Percentiles rank a stretch among this genome's conserved stretches.
These are phyloP conservation scores for Oriolus oriolus DNA, from an alignment of 2,113 vertebrate species.

Conservation along the genomic window DNA sequence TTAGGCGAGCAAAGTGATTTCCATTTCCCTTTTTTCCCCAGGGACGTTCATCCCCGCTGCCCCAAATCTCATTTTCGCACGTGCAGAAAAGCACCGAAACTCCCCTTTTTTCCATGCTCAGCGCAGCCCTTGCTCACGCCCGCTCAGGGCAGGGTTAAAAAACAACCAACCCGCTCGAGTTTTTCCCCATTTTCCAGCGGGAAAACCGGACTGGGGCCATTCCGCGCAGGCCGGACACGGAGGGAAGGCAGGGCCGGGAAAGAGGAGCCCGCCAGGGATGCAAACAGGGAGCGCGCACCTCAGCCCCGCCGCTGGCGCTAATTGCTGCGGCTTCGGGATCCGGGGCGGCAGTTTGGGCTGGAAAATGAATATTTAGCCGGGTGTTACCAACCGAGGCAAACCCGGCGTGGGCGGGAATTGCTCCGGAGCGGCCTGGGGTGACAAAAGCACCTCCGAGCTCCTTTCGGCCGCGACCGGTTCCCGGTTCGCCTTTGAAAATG, in stretches of 20 bases:
- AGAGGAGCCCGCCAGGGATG: constrained; percentile 12
- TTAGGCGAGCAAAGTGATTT: not conserved
- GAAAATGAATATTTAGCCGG: not conserved
- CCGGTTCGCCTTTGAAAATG: not conserved
- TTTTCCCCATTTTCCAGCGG: not conserved
- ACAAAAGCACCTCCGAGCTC: not conserved
- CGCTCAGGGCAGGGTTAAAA: not conserved
- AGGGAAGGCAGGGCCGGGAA: not conserved
- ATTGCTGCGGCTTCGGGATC: not conserved
- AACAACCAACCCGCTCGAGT: too few species aligned
- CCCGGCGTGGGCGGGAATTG: not conserved
- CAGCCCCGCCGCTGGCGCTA: not conserved
- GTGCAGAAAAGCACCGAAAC: not conserved
- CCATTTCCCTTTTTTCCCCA: not conserved
- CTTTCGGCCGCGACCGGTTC: not conserved
- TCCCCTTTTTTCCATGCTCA: not conserved
- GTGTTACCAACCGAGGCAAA: not conserved
- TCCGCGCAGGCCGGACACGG: not conserved
- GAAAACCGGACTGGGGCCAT: not conserved
- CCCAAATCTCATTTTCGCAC: not conserved
- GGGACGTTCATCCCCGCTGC: too few species aligned
- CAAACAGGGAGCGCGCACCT: not conserved
- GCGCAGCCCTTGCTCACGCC: not conserved
- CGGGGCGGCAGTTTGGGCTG: not conserved
- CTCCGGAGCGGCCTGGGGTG: not conserved